Conservation (phyloP, 2,888 invertebrate species). For the Buathra laborator region DNA sequence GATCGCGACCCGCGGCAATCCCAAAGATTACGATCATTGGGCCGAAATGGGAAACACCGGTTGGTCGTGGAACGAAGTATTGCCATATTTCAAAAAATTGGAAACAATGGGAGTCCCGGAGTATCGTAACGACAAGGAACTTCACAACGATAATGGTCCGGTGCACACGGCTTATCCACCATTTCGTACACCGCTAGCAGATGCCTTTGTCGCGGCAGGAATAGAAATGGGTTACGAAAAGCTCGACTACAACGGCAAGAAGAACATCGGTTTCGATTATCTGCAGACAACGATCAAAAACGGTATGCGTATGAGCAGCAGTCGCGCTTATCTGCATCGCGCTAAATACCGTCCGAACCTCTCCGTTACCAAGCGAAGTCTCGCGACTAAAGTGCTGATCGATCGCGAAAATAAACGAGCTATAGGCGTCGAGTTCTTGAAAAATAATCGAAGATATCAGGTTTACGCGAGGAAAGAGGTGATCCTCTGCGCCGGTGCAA, state of each 20-base stretch:
- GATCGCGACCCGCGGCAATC: constrained; percentile 91
- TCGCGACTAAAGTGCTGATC: constrained; percentile 89
- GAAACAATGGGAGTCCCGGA: constrained; percentile 89
- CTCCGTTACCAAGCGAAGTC: constrained; percentile 88
- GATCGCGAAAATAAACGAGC: constrained; percentile 88
- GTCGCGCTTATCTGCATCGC: constrained; percentile 87
- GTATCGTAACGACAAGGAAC: constrained; percentile 83
- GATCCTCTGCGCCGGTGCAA: constrained; percentile 94
- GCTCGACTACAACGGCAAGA: constrained; percentile 90
- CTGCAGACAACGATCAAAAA: constrained; percentile 88
- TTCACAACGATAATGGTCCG: constrained; percentile 87
- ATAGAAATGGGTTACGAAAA: constrained; percentile 88
- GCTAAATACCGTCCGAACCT: constrained; percentile 88
- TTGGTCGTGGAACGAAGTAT: constrained; percentile 91
- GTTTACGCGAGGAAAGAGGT: constrained; percentile 91
- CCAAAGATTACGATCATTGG: constrained; percentile 92
- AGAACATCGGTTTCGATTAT: constrained; percentile 89
- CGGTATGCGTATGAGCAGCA: constrained; percentile 88
- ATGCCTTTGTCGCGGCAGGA: constrained; percentile 89
- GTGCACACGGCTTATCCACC: constrained; percentile 87
- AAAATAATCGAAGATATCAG: constrained; percentile 84
- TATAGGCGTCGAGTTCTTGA: constrained; percentile 89
- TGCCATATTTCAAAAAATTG: constrained; percentile 92
- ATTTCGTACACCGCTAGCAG: constrained; percentile 87
- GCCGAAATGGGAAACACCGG: constrained; percentile 89